Evolutionary conservation across 2,888 invertebrate genomes (phyloP), one percentile per base, ranked within the genome.

Genomic region (Hirudinaria manillensis): DNA sequence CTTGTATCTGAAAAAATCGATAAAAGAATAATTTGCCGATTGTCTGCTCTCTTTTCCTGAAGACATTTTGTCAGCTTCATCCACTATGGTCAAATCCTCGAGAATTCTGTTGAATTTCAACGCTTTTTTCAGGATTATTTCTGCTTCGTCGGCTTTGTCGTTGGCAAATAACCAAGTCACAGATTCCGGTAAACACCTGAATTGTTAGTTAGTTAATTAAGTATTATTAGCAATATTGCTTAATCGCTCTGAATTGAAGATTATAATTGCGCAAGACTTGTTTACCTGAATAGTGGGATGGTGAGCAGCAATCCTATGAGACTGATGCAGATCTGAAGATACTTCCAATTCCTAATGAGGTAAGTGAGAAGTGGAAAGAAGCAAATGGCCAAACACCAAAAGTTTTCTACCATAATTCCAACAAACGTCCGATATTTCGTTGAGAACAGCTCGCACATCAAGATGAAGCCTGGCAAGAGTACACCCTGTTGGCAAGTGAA

Each of bases 401-500:
- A 76, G 27, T 74, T 56, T 72, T 77, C 76, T 34, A 78, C 66
- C 51, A 75, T 73, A 2, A 74, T 75, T 3, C 79, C 79, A 13
- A 77, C 79, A 21, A 80, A 75, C 16, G 79, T 78, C 16, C 80
- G 71, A 55, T 79, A 75, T 3, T 56, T 66, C 0, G 78, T 76
- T 21, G 79, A 78, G 73, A 80, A 79, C 45, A 80, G 72, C 73
- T 80, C 80, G 55, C 77, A 79, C 24, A 77, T 76, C 76, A 79
- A 75, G 34, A 80, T 78, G 66, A 78, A 78, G 0, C 78, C 80
- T 3, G 76, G 75, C 76, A 80, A 51, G 6, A 79, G 75, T 13
- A 76, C 76, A 16, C 79, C 79, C 80, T 80, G 45, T 2, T 45
- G n/a, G n/a, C n/a, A n/a, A n/a, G n/a, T n/a, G n/a, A n/a, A n/a